Evolutionary conservation across 2,888 invertebrate genomes (phyloP).

Genomic region (Anodontia alba): DNA sequence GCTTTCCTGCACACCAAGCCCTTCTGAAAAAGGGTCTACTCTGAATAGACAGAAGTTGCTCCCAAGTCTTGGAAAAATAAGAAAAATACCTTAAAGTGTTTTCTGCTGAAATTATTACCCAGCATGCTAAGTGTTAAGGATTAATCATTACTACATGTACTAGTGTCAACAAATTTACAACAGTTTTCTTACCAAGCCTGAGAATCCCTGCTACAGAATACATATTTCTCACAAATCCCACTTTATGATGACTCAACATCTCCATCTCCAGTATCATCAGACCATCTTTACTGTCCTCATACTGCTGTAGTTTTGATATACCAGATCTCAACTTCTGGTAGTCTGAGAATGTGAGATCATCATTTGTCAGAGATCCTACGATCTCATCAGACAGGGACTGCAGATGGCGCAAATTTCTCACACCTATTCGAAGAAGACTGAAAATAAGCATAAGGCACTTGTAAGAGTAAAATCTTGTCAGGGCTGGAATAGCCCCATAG

Average conservation of each 20-base stretch:
- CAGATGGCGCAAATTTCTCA: conserved; percentile 39
- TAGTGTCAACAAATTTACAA: too few relatives aligned
- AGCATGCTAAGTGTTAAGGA: too few relatives aligned
- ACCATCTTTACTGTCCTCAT: conserved; percentile 12
- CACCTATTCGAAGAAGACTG: conserved; percentile 44
- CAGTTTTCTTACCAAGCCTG: neutral
- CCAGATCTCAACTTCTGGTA: conserved; percentile 44
- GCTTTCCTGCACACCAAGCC: too few relatives aligned
- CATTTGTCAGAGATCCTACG: conserved; percentile 33
- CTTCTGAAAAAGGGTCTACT: too few relatives aligned
- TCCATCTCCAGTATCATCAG: conserved; percentile 41
- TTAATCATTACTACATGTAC: too few relatives aligned
- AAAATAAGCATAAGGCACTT: conserved; percentile 3
- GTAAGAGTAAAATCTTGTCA: too few relatives aligned
- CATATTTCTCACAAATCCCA: conserved; percentile 18
- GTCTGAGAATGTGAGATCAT: conserved; percentile 42
- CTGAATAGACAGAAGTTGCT: too few relatives aligned
- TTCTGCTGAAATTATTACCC: too few relatives aligned
- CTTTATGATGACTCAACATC: conserved; percentile 50
- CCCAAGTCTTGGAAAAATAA: too few relatives aligned
- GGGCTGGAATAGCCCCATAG: too few relatives aligned
- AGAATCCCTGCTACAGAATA: neutral
- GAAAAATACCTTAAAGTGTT: too few relatives aligned
- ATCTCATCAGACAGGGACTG: conserved; percentile 32
- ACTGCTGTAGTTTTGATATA: conserved; percentile 27